Conservation (phyloP, 64 coral and sea anemone genomes). For the Pocillopora damicornis region DNA sequence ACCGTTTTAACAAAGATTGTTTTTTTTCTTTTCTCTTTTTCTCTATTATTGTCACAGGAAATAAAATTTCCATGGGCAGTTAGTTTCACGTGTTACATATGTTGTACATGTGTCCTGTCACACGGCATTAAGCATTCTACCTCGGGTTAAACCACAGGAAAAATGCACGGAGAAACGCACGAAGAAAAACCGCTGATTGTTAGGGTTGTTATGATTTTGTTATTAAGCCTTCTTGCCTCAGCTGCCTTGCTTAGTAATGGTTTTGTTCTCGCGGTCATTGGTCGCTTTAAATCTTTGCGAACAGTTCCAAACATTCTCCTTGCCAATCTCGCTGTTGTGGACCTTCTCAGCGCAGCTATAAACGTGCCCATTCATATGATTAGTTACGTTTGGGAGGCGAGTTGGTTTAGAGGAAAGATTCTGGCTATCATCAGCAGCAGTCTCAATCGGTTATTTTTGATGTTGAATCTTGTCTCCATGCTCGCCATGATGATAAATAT, state of each 20-base stretch:
- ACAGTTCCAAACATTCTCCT: constrained; percentile 2
- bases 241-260: neutral
- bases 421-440: neutral
- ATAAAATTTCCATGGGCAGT: no score
- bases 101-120: no score
- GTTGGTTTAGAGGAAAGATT: neutral
- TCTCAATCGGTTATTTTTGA: neutral
- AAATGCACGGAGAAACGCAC: neutral
- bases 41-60: no score
- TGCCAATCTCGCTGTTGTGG: neutral
- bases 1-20: no score
- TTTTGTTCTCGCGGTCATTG: neutral
- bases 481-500: neutral
- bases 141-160: no score
- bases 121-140: no score
- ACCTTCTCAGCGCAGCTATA: neutral
- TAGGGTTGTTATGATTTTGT: neutral
- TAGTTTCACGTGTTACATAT: no score
- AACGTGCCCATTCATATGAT: neutral
- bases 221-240: neutral
- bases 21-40: no score
- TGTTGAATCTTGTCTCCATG: constrained; percentile 16
- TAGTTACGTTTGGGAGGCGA: neutral
- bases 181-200: neutral
- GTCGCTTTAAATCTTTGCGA: constrained; percentile 8